Base-by-base conservation (phyloP, 2,113 vertebrate species). In the Oryzias javanicus region DNA sequence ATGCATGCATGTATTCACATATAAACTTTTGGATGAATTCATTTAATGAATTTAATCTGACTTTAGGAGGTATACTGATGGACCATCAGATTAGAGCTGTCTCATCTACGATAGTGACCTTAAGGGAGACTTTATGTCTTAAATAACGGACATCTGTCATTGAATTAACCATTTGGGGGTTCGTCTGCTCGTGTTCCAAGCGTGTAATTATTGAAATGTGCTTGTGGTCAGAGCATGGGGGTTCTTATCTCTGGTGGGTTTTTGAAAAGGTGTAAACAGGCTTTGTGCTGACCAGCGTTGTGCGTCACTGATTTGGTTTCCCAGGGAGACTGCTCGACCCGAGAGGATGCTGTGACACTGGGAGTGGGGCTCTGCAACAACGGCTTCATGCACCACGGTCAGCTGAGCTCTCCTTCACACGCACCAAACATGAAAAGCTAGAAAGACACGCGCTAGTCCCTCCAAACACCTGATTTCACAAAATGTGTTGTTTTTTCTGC, bases 341-440 rank as follows among this genome's bases (percentile, higher is more conserved):
- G 97, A 47, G 97, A 99, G 86, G 97, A 99, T 65, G 97, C 96
- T 0, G 97, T 99, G 42, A 94, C 91, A 0, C 92, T 99, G 17
- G 97, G 97, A 3, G 95, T 98, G 64, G 97, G 95, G 62, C 93
- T 99, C 80, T 99, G 97, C 85, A 99, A 99, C 93, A 98, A 94
- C 0, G 93, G 96, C 76, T 98, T 98, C 92, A 95, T 99, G 97
- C 97, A 99, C 77, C 97, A 99, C 0, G 96, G 97, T 99, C 91
- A 93, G 89, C 89, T 20, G 4, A 42, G 3, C 51, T 49, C 60
- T 15, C 22, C 8, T 24, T 59, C 62, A 25, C 55, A 49, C 13
- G 20, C 45, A 60, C 48, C 29, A 49, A 60, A 2, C 20, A 16
- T 17, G 42, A 35, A 4, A 54, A 47, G 13, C 41, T 20, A 22